Percentiles rank a stretch among this genome's conserved stretches.
Evolutionary conservation across 53 echinoderm and acorn worm species (phyloP).

Genomic region (Actinopyga echinites): DNA sequence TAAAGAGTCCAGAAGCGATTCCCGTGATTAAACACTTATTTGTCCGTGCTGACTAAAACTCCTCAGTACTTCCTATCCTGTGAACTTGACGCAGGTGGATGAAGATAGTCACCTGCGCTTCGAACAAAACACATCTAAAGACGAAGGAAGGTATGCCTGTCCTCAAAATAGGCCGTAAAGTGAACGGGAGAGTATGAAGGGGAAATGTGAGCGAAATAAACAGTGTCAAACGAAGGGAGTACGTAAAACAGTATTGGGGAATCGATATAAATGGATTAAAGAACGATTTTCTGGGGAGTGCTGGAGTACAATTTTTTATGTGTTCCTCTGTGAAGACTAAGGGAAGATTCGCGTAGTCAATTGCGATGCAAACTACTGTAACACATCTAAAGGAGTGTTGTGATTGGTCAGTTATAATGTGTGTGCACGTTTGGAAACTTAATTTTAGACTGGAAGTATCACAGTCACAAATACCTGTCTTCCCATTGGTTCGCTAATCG

Average conservation of each 20-base stretch:
- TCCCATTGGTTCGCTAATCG: no score
- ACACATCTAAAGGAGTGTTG: no score
- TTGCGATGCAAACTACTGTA: no score
- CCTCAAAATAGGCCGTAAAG: constrained; percentile 37
- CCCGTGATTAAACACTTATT: no score
- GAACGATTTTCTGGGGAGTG: constrained; percentile 36
- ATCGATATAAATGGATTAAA: constrained; percentile 42
- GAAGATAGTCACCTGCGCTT: constrained; percentile 8
- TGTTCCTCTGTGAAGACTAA: constrained; percentile 20
- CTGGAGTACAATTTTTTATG: background rate
- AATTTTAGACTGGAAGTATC: no score
- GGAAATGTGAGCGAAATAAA: constrained; percentile 8
- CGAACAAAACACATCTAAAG: constrained; percentile 28
- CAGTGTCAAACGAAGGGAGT: constrained; percentile 24
- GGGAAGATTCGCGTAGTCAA: no score
- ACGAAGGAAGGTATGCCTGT: constrained; percentile 33
- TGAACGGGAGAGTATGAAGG: constrained; percentile 3
- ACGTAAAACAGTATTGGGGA: constrained; percentile 8
- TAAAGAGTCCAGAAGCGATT: background rate
- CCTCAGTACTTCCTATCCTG: constrained; percentile 20
- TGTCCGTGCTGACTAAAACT: background rate
- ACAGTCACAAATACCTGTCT: no score
- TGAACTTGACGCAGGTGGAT: constrained; percentile 17
- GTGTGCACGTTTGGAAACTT: no score
- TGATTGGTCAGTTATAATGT: no score